Conservation (phyloP, 2,888 invertebrate species). For the Netelia virgata region DNA sequence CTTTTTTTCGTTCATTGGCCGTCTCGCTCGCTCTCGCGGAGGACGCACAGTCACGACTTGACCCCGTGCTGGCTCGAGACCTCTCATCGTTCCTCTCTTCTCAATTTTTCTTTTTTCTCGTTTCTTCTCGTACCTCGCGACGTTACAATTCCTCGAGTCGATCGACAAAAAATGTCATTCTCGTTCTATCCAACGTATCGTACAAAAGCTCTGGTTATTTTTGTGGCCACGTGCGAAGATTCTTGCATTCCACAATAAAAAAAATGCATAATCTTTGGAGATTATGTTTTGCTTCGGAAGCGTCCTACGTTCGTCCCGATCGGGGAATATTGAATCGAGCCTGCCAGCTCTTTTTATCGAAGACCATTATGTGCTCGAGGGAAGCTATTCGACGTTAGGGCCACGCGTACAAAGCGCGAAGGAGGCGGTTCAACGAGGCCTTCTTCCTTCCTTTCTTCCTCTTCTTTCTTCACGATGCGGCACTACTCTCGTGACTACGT, state of each 20-base stretch:
- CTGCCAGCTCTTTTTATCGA: slow-evolving; percentile 35
- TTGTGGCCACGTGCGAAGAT: neutral
- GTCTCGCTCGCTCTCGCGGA: slow-evolving; percentile 16
- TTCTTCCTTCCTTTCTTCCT: slow-evolving; percentile 70
- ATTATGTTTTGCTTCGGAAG: no score
- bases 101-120: neutral
- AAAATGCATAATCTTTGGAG: no score
- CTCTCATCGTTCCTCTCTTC: slow-evolving; percentile 10
- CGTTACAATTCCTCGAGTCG: neutral
- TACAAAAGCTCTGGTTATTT: slow-evolving; percentile 21
- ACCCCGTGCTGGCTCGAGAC: slow-evolving; percentile 23
- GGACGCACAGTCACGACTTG: slow-evolving; percentile 51
- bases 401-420: slow-evolving; percentile 62
- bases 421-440: slow-evolving; percentile 76
- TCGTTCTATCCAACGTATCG: neutral
- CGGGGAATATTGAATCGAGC: slow-evolving; percentile 76
- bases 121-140: neutral
- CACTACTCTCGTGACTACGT: slow-evolving; percentile 56
- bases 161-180: slow-evolving; percentile 1
- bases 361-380: slow-evolving; percentile 73
- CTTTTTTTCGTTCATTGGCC: slow-evolving; percentile 23
- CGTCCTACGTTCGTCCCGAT: no score
- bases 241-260: no score
- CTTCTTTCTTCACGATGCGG: neutral
- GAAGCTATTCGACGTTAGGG: slow-evolving; percentile 43